phyloP scores from a whole-genome alignment of 2,888 invertebrate genomes.

The Hydraecia micacea region DNA sequence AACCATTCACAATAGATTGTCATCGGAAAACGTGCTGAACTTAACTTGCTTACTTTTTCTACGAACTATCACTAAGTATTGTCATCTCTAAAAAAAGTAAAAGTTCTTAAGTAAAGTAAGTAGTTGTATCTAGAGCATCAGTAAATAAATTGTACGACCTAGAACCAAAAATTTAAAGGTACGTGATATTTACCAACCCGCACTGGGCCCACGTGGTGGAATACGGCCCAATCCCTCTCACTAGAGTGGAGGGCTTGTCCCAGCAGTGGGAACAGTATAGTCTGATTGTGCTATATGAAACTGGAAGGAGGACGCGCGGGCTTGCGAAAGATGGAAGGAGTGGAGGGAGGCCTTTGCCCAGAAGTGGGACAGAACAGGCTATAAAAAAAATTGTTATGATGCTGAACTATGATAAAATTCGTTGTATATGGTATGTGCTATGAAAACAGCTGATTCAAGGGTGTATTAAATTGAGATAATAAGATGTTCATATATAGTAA shows the following conservation, averaged over 20 bases:
- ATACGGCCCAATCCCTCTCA: not conserved
- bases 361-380: too few species aligned
- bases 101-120: conserved; percentile 37
- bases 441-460: conserved; percentile 24
- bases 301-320: too few species aligned
- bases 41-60: conserved; percentile 35
- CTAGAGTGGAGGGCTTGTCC: not conserved
- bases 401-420: not conserved
- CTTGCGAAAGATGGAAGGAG: too few species aligned
- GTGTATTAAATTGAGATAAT: conserved; percentile 34
- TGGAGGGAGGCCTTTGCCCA: too few species aligned
- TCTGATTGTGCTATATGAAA: too few species aligned
- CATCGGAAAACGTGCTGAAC: conserved; percentile 9
- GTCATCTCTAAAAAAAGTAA: conserved; percentile 41
- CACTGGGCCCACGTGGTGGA: too few species aligned
- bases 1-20: conserved; percentile 48
- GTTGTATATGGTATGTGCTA: not conserved
- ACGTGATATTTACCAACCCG: not conserved
- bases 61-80: conserved; percentile 30
- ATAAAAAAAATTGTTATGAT: too few species aligned
- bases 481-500: conserved; percentile 22
- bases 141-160: not conserved
- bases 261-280: not conserved
- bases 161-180: not conserved
- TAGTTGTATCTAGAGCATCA: not conserved